Evolutionary conservation across 2,888 invertebrate species (phyloP).

Genomic region (Nomada flava): DNA sequence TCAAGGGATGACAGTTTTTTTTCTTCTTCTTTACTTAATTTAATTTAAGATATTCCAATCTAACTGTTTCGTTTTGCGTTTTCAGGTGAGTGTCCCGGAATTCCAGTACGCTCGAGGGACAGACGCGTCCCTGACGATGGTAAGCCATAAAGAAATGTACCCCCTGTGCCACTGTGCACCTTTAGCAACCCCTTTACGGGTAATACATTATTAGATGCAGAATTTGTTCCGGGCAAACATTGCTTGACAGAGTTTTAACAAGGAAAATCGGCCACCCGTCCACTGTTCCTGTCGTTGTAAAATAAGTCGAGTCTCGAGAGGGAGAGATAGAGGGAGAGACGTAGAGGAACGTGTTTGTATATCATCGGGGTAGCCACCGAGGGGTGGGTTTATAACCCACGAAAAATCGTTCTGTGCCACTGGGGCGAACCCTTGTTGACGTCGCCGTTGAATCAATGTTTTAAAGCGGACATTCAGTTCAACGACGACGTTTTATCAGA

Average conservation of each 20-base stretch:
- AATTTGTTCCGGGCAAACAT: background rate
- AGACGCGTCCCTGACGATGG: conserved; percentile 71
- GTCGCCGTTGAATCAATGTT: background rate
- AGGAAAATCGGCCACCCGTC: conserved; percentile 19
- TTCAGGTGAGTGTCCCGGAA: conserved; percentile 79
- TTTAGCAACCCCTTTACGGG: background rate
- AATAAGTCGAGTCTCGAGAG: conserved; percentile 59
- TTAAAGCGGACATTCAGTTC: background rate
- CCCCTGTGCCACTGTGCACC: conserved; percentile 2
- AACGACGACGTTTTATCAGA: background rate
- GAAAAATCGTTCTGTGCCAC: conserved; percentile 24
- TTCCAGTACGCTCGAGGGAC: conserved; percentile 73
- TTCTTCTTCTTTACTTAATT: background rate
- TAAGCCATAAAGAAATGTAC: conserved; percentile 70
- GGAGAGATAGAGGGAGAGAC: conserved; percentile 14
- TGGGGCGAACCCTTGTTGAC: background rate
- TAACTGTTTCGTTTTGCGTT: conserved; percentile 54
- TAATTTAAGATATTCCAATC: background rate
- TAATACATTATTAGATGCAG: background rate
- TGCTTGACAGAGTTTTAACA: conserved; percentile 18
- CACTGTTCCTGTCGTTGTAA: conserved; percentile 14
- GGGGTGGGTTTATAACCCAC: conserved; percentile 4
- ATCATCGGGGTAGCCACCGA: conserved; percentile 53
- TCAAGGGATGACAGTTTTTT: too few species aligned
- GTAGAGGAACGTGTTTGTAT: conserved; percentile 74